Evolutionary conservation across 2,888 invertebrate species (phyloP).

Genomic region (Noctua comes): DNA sequence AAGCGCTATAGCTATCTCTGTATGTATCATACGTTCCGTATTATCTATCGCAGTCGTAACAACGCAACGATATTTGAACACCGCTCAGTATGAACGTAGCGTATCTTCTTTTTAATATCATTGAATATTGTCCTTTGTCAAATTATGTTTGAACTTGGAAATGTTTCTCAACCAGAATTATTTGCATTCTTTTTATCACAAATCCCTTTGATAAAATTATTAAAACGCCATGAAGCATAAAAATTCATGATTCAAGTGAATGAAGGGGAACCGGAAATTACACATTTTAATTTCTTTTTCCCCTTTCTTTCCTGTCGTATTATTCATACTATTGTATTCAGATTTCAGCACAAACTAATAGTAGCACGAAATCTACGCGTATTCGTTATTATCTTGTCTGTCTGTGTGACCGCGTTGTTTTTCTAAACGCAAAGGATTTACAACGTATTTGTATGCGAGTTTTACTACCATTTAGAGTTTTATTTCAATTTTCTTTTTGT

Average conservation of each 20-base stretch:
- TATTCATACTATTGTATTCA: constrained; percentile 3
- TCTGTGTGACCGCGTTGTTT: not conserved
- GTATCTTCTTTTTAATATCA: no score
- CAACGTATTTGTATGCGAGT: not conserved
- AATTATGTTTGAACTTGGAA: constrained; percentile 10
- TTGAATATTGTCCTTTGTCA: not conserved
- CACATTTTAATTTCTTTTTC: constrained; percentile 43
- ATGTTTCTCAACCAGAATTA: not conserved
- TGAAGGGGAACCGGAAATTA: constrained; percentile 39
- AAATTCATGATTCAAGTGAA: constrained; percentile 36
- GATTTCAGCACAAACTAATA: not conserved
- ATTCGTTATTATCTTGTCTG: not conserved
- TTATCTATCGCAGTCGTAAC: no score
- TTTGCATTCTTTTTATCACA: constrained; percentile 18
- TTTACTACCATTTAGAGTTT: not conserved
- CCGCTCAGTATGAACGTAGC: no score
- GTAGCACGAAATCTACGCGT: not conserved
- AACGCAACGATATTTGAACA: no score
- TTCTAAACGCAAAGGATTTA: not conserved
- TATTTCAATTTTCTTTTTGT: not conserved
- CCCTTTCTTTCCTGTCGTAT: not conserved
- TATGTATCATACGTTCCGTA: no score
- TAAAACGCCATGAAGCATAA: constrained; percentile 28
- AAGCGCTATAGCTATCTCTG: no score
- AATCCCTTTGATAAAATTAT: constrained; percentile 36